Percentiles rank a stretch among this genome's conserved stretches.
These are phyloP conservation scores for Drosophila dives DNA, from an alignment of 2,888 invertebrate species.

Conservation along the genomic window DNA sequence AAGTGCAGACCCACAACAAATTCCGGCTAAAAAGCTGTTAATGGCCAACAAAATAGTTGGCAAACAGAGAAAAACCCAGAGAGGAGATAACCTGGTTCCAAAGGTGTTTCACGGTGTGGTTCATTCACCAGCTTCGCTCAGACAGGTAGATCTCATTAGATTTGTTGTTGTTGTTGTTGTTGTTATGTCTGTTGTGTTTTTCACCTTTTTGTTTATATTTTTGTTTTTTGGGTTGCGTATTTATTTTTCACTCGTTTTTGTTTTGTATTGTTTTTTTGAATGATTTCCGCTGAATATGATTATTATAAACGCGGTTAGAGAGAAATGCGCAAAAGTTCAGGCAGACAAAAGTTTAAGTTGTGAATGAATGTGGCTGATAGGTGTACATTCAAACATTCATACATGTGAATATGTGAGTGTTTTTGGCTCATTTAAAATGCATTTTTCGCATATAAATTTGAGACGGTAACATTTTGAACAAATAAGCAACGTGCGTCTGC, in stretches of 20 bases:
- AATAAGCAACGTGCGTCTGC: constrained; percentile 56
- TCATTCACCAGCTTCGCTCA: constrained; percentile 60
- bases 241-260: constrained; percentile 20
- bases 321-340: constrained; percentile 62
- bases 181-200: constrained; percentile 21
- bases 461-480: constrained; percentile 64
- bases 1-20: constrained; percentile 58
- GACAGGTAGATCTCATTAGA: constrained; percentile 64
- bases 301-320: constrained; percentile 56
- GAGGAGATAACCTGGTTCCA: constrained; percentile 10
- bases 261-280: constrained; percentile 31
- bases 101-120: constrained; percentile 47
- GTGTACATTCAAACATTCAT: neutral
- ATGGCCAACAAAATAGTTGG: constrained; percentile 35
- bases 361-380: constrained; percentile 48
- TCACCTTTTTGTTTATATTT: constrained; percentile 14
- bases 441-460: constrained; percentile 77
- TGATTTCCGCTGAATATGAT: constrained; percentile 71
- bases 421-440: constrained; percentile 63
- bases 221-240: constrained; percentile 25
- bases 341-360: constrained; percentile 39
- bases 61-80: constrained; percentile 9
- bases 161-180: constrained; percentile 9
- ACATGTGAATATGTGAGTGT: constrained; percentile 6
- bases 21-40: constrained; percentile 73